A percentile compares a stretch with the other conserved stretches of the same genome.
Evolutionary conservation across 2,113 vertebrate species (phyloP).

Genomic region (Anarhynchus alexandrinus): DNA sequence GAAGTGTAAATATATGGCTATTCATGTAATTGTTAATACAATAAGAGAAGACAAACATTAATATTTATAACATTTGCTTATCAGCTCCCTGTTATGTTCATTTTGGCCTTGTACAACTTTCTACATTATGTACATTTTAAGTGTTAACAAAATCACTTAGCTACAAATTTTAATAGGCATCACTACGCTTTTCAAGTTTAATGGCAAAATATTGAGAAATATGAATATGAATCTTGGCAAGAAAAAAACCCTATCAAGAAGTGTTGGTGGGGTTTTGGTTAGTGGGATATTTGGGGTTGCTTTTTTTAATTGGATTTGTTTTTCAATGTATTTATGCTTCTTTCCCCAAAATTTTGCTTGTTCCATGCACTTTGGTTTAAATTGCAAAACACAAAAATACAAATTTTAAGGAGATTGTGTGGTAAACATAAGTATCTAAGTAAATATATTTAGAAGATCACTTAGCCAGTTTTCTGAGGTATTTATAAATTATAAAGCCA

Average conservation of each 20-base stretch:
- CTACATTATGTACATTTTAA: background rate
- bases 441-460: background rate
- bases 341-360: background rate
- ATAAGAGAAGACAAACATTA: background rate
- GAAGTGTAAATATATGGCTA: background rate
- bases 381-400: background rate
- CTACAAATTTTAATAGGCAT: background rate
- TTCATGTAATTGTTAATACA: background rate
- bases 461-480: background rate
- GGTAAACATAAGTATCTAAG: background rate
- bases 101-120: background rate
- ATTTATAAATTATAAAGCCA: background rate
- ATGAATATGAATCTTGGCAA: background rate
- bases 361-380: background rate
- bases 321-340: background rate
- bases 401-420: background rate
- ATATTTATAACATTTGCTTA: background rate
- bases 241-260: background rate
- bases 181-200: background rate
- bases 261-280: accelerated
- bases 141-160: background rate
- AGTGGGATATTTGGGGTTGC: accelerated
- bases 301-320: background rate
- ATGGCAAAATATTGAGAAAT: background rate
- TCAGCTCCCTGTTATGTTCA: background rate